Base-by-base conservation (phyloP, 2,888 invertebrate genomes). In the Drosophila parthenogenetica region DNA sequence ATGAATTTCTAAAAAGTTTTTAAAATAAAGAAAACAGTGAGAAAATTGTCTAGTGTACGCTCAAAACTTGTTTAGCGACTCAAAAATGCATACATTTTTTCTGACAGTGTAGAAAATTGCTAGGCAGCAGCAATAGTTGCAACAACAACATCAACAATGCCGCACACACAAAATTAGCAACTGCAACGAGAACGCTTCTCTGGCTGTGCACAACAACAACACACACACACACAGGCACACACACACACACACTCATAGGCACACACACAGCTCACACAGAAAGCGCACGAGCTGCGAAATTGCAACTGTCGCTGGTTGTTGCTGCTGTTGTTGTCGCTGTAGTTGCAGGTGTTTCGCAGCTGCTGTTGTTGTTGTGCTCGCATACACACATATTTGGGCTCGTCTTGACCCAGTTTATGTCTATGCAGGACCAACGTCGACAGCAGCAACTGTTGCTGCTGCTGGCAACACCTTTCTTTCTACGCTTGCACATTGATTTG, bases 401-500 rank as follows among this genome's bases (percentile, higher is more conserved):
- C 77, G 76, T 72, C 68, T 68, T 76, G 72, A 75, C 75, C 75
- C 68, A 75, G 72, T 75, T 75, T 71, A 32, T 64, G 58, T 62
- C 54, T 25, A 40, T 46, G 59, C 83, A 81, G 81, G 78, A 83
- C 78, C 67, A 63, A 60, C 57, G 42, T 48, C 43, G 43, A 46
- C 39, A 29, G 55, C 48, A 29, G 40, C 39, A 42, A 61, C 7
- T 51, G 61, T 10, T 51, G 46, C 17, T 63, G 51, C 29, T 66
- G 75, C 57, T 51, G 71, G 60, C 76, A 76, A 73, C 83, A 73
- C 76, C 82, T 83, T 79, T 86, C 76, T 69, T 79, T 82, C 72
- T 66, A 68, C 68, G 76, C 74, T 69, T 75, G 82, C 82, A 78
- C 82, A 85, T 80, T 82, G 83, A 86, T 86, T 83, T 83, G 78